Evolutionary conservation across 37 sponge, comb jelly and placozoan genomes (phyloP).

Genomic region (Tethya wilhelma): DNA sequence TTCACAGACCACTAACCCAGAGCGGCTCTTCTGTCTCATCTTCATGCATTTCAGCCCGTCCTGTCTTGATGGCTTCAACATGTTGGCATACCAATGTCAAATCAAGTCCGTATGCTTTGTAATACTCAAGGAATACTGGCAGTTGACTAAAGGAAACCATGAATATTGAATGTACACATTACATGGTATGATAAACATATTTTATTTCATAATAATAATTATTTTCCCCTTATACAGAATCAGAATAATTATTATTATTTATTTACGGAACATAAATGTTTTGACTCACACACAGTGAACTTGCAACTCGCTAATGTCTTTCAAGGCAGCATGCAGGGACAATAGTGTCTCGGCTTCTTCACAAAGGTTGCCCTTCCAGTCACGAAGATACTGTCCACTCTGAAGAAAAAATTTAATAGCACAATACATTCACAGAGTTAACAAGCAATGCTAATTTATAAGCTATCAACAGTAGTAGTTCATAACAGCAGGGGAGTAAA

Average conservation of each 20-base stretch:
- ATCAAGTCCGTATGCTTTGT: slow-evolving; percentile 11
- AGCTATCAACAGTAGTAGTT: not conserved
- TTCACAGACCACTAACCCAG: not conserved
- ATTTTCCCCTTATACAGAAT: no score
- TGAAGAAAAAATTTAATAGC: not conserved
- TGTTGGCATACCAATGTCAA: not conserved
- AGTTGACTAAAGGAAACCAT: slow-evolving; percentile 6
- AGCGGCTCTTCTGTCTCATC: not conserved
- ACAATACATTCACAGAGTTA: not conserved
- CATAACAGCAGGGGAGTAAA: not conserved
- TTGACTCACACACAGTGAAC: slow-evolving; percentile 36
- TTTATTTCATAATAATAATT: no score
- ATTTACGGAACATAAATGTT: no score
- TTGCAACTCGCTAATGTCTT: slow-evolving; percentile 14
- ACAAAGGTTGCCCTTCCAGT: slow-evolving; percentile 22
- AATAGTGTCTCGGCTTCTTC: slow-evolving; percentile 7
- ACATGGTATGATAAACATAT: no score
- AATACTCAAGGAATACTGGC: slow-evolving; percentile 41
- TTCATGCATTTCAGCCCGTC: not conserved
- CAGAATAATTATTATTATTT: no score
- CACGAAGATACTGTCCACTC: slow-evolving; percentile 3
- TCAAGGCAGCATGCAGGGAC: slow-evolving; percentile 14
- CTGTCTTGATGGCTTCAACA: not conserved
- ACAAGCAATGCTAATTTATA: not conserved
- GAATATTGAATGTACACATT: no score